A percentile compares a stretch with the other conserved stretches of the same genome.
phyloP scores from a whole-genome alignment of 2,113 vertebrate genomes.

The Chaetura pelagica region DNA sequence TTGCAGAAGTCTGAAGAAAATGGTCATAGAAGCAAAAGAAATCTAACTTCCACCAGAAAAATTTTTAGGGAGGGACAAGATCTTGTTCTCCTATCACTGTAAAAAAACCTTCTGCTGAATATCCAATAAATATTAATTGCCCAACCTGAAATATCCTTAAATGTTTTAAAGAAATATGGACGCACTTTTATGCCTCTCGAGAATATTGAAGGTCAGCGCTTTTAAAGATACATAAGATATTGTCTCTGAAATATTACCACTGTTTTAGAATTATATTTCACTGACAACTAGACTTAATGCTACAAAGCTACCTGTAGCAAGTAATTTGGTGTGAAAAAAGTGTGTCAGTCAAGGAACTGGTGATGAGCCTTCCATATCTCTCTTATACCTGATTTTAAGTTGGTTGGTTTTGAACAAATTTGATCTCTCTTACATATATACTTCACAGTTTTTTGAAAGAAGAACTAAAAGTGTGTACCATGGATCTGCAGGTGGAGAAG shows the following conservation, averaged over 20 bases:
- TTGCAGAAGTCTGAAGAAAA: background rate
- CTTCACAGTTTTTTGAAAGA: background rate
- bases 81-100: background rate
- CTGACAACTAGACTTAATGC: background rate
- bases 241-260: background rate
- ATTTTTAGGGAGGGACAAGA: background rate
- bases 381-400: background rate
- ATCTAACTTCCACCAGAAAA: background rate
- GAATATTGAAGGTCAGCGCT: background rate
- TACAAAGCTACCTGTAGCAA: background rate
- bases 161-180: background rate
- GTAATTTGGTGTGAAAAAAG: background rate
- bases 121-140: background rate
- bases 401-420: background rate
- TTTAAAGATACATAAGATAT: background rate
- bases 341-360: background rate
- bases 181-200: fast-evolving
- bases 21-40: background rate
- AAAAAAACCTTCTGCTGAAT: background rate
- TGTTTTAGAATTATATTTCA: background rate
- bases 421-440: background rate
- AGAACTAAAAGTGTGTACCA: background rate
- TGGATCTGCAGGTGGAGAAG: background rate
- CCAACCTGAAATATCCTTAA: background rate
- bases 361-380: background rate